These are phyloP conservation scores for Bostrychus sinensis DNA, from an alignment of 2,113 vertebrate species.

Conservation along the genomic window DNA sequence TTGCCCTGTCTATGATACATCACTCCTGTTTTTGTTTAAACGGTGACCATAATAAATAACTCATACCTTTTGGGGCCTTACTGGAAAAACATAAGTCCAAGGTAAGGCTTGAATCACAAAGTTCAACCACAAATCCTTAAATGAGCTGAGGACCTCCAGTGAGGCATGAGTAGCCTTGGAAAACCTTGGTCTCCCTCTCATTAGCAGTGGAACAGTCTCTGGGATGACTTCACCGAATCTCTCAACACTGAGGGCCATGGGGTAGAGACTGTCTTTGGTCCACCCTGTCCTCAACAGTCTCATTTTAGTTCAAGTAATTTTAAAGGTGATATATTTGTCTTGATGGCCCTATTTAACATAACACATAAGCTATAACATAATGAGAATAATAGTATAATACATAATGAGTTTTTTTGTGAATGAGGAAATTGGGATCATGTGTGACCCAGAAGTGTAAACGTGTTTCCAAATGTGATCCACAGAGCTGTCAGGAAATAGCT, in stretches of 20 bases:
- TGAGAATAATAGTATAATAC: neutral
- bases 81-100: slow-evolving; percentile 46
- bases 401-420: neutral
- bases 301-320: neutral
- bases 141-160: slow-evolving; percentile 64
- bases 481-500: slow-evolving; percentile 2
- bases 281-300: slow-evolving; percentile 29
- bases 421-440: neutral
- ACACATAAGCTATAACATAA: neutral
- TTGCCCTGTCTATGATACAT: no score
- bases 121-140: slow-evolving; percentile 48
- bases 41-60: slow-evolving; percentile 17
- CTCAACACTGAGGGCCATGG: slow-evolving; percentile 51
- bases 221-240: slow-evolving; percentile 61
- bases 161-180: slow-evolving; percentile 61
- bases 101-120: slow-evolving; percentile 53
- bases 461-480: neutral
- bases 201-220: slow-evolving; percentile 55
- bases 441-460: neutral
- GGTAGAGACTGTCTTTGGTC: slow-evolving; percentile 37
- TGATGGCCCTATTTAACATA: neutral
- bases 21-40: neutral
- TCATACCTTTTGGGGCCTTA: slow-evolving; percentile 5
- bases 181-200: slow-evolving; percentile 53
- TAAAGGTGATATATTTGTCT: neutral